Base-by-base conservation (phyloP, 1,140 invertebrate species). In the Coenobita brevimanus region DNA sequence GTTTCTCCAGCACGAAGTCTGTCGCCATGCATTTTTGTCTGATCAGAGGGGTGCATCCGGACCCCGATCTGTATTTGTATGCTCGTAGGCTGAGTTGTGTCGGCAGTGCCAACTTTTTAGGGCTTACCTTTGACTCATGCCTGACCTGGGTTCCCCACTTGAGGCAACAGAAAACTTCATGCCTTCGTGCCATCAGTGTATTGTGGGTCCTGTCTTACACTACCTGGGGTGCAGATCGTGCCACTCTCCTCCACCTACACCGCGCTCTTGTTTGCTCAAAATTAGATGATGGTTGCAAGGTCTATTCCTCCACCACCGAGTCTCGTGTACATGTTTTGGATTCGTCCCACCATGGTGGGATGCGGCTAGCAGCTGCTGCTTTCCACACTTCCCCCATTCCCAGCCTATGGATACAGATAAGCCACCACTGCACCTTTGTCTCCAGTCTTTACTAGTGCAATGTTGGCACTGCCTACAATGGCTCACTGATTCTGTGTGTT, bases 111-210 rank as follows among this genome's bases (percentile, higher is more conserved):
- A 67, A 33, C 6, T 24, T 24, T 24, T 24, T 67, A 8, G 8
- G 21, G 6, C n/a, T 67, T 10, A 67, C 30, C 30, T 67, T 67
- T 67, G 62, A 67, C n/a, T 10, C 6, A 6, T 8, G 62, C 8
- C 62, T 67, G n/a, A 67, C 62, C 8, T 67, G 62, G 62, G 30
- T 67, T 67, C 62, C 62, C n/a, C 62, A 67, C n/a, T 24, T 67
- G 62, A 67, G n/a, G 30, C 6, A 4, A 6, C 30, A 10, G 30
- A 67, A 67, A 67, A 33, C n/a, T 10, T 24, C 21, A 10, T n/a
- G 62, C n/a, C 62, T 10, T 67, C n/a, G n/a, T 6, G n/a, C 30
- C n/a, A 10, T 24, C 4, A 24, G 30, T 10, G n/a, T 67, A 8
- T 67, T 67, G 30, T 24, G n/a, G 30, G 62, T 67, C n/a, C 30